Evolutionary conservation across 2,888 invertebrate genomes (phyloP).

Genomic region (Eupelmus urozonus): DNA sequence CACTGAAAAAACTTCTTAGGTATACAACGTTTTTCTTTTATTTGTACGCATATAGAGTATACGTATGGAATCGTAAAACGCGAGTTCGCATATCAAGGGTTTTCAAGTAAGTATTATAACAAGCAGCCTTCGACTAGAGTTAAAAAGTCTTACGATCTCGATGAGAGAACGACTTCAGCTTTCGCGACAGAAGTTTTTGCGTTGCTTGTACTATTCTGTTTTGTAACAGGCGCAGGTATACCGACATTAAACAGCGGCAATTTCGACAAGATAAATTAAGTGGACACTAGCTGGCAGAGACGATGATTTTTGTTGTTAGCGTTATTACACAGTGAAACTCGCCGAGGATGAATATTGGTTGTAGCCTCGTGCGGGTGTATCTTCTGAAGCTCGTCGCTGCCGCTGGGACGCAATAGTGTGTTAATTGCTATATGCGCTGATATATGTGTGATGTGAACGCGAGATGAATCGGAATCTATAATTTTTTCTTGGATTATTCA

Average conservation of each 20-base stretch:
- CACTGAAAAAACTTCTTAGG: slow-evolving; percentile 1
- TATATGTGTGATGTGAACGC: too few relatives aligned
- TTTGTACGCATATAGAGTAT: not conserved
- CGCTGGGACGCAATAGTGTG: slow-evolving; percentile 22
- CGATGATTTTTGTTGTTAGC: slow-evolving; percentile 32
- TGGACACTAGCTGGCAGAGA: not conserved
- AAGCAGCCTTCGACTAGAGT: slow-evolving; percentile 15
- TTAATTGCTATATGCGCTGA: not conserved
- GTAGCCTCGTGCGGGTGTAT: slow-evolving; percentile 17
- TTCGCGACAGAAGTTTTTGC: too few relatives aligned
- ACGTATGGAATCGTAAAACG: slow-evolving; percentile 8
- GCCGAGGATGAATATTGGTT: not conserved
- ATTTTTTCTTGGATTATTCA: too few relatives aligned
- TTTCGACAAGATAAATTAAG: not conserved
- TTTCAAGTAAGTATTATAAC: slow-evolving; percentile 10
- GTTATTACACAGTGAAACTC: slow-evolving; percentile 22
- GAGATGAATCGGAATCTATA: too few relatives aligned
- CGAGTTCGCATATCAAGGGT: slow-evolving; percentile 37
- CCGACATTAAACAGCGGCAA: not conserved
- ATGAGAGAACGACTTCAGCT: too few relatives aligned
- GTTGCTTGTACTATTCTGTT: not conserved
- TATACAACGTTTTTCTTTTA: not conserved
- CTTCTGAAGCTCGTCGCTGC: slow-evolving; percentile 26
- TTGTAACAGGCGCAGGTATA: not conserved
- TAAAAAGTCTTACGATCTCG: too few relatives aligned